phyloP scores from a whole-genome alignment of 1,140 invertebrate species.

The Drosophila seguyi region DNA sequence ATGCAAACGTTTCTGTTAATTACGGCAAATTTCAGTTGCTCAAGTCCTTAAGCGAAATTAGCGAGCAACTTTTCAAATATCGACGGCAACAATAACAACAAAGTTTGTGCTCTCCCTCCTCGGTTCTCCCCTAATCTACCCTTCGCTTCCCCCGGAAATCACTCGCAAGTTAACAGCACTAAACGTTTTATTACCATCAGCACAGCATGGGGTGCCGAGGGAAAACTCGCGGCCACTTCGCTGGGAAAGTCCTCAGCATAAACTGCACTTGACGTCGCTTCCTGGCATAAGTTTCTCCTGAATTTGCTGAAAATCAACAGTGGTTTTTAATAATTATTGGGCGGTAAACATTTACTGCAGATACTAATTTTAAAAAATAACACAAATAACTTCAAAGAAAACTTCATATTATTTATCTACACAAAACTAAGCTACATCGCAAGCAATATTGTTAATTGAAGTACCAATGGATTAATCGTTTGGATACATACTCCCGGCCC shows the following conservation, averaged over 20 bases:
- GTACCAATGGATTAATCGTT: constrained; percentile 12
- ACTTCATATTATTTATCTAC: neutral
- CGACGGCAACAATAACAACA: constrained; percentile 63
- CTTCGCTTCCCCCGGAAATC: constrained; percentile 7
- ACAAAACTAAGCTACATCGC: neutral
- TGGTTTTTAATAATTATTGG: neutral
- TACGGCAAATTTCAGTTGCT: constrained; percentile 70
- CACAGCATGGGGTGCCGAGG: constrained; percentile 1
- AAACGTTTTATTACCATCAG: constrained; percentile 66
- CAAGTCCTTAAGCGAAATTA: constrained; percentile 70
- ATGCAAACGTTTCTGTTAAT: constrained; percentile 73
- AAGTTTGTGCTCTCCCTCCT: constrained; percentile 13
- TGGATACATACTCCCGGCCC: neutral
- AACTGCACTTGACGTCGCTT: constrained; percentile 61
- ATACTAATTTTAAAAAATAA: no score
- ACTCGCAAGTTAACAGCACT: constrained; percentile 53
- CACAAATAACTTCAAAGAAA: no score
- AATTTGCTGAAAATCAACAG: constrained; percentile 4
- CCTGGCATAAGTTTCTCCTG: neutral
- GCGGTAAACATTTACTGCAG: no score
- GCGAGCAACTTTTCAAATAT: constrained; percentile 77
- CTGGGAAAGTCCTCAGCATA: constrained; percentile 18
- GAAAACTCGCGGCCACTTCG: constrained; percentile 39
- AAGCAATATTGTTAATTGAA: constrained; percentile 14
- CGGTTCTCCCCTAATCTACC: constrained; percentile 2